These are phyloP conservation scores for Accipiter cooperii DNA, from an alignment of 2,113 vertebrate species.

Conservation along the genomic window DNA sequence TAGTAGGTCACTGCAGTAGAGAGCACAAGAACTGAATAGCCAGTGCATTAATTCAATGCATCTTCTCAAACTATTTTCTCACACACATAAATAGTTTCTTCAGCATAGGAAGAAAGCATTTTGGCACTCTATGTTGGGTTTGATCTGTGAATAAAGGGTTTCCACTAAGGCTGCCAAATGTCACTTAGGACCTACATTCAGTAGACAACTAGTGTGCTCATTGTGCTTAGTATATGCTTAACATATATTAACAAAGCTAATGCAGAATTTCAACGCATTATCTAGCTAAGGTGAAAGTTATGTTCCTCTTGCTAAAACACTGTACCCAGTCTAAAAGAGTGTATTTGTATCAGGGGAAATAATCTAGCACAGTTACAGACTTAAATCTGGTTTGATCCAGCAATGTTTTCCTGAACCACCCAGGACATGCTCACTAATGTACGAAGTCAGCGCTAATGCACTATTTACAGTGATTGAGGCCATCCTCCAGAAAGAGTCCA, in stretches of 20 bases:
- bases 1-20: not conserved
- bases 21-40: not conserved
- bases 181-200: not conserved
- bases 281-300: not conserved
- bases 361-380: not conserved
- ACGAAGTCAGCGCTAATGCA: not conserved
- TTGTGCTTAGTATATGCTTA: not conserved
- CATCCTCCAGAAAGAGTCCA: constrained; percentile 75
- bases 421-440: not conserved
- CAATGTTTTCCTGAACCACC: not conserved
- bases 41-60: not conserved
- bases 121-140: not conserved
- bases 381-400: not conserved
- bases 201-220: not conserved
- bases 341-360: not conserved
- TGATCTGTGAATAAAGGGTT: not conserved
- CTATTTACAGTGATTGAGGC: constrained; percentile 65
- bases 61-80: not conserved
- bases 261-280: not conserved
- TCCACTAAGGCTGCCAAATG: not conserved
- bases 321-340: not conserved
- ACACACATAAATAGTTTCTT: not conserved
- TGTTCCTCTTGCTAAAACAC: not conserved
- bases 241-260: not conserved
- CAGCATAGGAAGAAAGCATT: not conserved